Base-by-base conservation (phyloP, 2,113 vertebrate species). In the Tor tambroides region DNA sequence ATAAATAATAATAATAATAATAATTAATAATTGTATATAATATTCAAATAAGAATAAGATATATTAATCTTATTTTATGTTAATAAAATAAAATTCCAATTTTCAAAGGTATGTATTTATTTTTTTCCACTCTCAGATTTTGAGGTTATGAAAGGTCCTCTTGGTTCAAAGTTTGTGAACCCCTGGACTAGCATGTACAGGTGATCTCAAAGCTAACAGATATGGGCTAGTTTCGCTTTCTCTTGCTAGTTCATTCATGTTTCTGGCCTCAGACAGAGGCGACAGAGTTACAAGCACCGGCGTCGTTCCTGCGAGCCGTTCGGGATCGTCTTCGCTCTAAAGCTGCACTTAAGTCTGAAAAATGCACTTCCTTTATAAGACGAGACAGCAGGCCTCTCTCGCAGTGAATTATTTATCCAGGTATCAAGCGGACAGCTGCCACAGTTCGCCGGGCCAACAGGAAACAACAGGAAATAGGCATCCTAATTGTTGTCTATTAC, bases 321-420 rank as follows among this genome's bases (percentile, higher is more conserved):
- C 72, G 2, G 21, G 72, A 75, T 54, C 5, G 17, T 41, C 46
- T 80, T 78, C 80, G 43, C 56, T 83, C 83, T 87, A 59, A 87
- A 85, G 77, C 80, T 89, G 88, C 88, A 89, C 88, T 89, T 87
- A 87, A 30, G 79, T 77, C 83, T 87, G 63, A 87, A 81, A 69
- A 15, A 79, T 71, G 85, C 88, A 89, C 83, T 89, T 89, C 41
- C 85, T 81, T 38, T 67, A 74, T 83, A 32, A 72, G 28, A 72
- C 14, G 38, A 86, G 63, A 87, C 85, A 81, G 35, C 30, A 72
- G 72, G 69, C 59, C 43, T 72, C 67, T 78, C 61, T 69, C n/a
- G 30, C 21, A 23, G 83, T 89, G 77, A 89, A 89, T 89, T 87
- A 89, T 87, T 89, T 75, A 87, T 89, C 77, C 81, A 80, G 61